Conservation (phyloP, 2,113 vertebrate genomes). For the Sardina pilchardus region DNA sequence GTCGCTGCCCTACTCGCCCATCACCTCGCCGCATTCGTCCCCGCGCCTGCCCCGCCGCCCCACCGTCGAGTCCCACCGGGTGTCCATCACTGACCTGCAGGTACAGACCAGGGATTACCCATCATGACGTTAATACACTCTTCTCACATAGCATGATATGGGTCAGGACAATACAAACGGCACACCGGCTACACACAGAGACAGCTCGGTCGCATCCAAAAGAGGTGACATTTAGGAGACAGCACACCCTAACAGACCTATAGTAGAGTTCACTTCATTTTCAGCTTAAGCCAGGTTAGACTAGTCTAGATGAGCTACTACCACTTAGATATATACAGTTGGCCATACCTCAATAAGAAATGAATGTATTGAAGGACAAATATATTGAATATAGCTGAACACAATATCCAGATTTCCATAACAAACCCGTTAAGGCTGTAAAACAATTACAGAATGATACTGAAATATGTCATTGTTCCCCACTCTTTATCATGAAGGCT, state of each 20-base stretch:
- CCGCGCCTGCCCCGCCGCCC: slow-evolving; percentile 87
- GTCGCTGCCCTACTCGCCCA: slow-evolving; percentile 83
- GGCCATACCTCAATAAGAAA: background rate
- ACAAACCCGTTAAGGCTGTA: background rate
- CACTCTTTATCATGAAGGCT: background rate
- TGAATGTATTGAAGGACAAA: background rate
- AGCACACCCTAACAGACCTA: background rate
- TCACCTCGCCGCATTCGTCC: slow-evolving; percentile 90
- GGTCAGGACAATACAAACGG: background rate
- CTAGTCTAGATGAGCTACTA: no score
- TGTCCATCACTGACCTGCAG: slow-evolving; percentile 95
- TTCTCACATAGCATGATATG: background rate
- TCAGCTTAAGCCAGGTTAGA: no score
- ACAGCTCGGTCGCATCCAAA: background rate
- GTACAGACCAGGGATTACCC: slow-evolving; percentile 59
- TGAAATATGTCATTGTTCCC: slow-evolving; percentile 19
- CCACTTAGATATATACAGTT: background rate
- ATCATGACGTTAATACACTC: background rate
- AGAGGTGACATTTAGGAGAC: background rate
- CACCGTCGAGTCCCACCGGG: slow-evolving; percentile 92
- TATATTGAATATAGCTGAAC: background rate
- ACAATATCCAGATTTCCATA: background rate
- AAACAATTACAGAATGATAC: background rate
- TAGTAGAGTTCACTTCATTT: background rate
- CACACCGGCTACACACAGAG: background rate